A percentile compares a stretch with the other conserved stretches of the same genome.
Conservation (phyloP, 2,113 vertebrate species). For the Craseonycteris thonglongyai region DNA sequence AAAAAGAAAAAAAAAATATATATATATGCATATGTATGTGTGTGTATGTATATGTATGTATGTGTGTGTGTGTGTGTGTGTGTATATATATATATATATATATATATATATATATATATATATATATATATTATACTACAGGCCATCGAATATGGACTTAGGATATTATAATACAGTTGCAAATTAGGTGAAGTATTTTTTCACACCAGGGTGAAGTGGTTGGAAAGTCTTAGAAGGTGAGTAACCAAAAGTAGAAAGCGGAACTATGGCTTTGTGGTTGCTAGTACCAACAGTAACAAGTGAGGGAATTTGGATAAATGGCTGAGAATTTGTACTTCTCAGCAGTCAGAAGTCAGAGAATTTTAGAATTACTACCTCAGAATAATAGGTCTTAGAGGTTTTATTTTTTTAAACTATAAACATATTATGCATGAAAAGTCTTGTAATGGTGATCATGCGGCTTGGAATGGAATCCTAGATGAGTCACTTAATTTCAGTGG, state of each 20-base stretch:
- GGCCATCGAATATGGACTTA: not conserved
- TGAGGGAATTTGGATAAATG: not conserved
- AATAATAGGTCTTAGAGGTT: not conserved
- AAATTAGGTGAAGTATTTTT: not conserved
- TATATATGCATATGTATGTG: too few relatives aligned
- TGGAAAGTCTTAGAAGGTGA: not conserved
- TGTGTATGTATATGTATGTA: too few relatives aligned
- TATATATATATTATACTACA: not conserved
- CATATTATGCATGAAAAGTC: not conserved
- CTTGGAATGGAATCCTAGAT: not conserved
- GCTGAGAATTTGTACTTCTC: not conserved
- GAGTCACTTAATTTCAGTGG: not conserved
- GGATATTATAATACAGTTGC: not conserved
- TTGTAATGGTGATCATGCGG: not conserved
- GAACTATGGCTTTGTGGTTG: not conserved
- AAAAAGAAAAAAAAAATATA: too few relatives aligned
- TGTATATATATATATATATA: too few relatives aligned
- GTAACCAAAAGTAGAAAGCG: not conserved
- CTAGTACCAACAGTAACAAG: not conserved
- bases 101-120: too few relatives aligned
- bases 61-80: too few relatives aligned
- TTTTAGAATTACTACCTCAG: not conserved
- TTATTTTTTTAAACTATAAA: not conserved
- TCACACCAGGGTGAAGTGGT: not conserved
- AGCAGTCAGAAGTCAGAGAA: not conserved